phyloP scores from a whole-genome alignment of 1,140 invertebrate species.

The Carcinoscorpius rotundicauda region DNA sequence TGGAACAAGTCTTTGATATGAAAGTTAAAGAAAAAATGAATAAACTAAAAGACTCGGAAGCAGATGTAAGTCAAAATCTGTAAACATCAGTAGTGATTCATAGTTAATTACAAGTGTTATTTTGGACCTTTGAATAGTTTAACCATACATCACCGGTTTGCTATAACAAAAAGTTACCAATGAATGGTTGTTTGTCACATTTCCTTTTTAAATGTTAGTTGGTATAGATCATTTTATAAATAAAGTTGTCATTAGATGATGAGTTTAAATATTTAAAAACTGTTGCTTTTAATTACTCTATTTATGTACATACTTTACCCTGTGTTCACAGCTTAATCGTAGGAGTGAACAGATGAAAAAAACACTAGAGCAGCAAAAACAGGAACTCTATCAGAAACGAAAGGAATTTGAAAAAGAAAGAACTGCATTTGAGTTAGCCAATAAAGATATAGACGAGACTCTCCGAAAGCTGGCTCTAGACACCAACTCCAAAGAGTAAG shows the following conservation, averaged over 20 bases:
- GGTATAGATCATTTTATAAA: too few relatives aligned
- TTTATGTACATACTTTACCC: background rate
- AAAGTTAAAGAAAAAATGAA: constrained; percentile 86
- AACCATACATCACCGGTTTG: too few relatives aligned
- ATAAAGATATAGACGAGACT: constrained; percentile 19
- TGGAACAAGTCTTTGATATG: constrained; percentile 86
- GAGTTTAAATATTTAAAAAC: background rate
- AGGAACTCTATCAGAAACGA: constrained; percentile 80
- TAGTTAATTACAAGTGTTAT: background rate
- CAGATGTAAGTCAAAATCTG: constrained; percentile 49
- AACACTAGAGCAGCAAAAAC: constrained; percentile 69
- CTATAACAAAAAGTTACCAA: too few relatives aligned
- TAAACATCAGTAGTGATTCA: background rate
- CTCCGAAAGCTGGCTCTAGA: constrained; percentile 14
- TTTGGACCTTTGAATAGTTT: too few relatives aligned
- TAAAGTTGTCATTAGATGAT: too few relatives aligned
- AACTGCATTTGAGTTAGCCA: constrained; percentile 22
- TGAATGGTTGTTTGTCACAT: too few relatives aligned
- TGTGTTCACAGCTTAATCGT: constrained; percentile 42
- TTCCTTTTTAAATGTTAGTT: too few relatives aligned
- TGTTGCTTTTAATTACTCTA: background rate
- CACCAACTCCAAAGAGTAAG: constrained; percentile 16
- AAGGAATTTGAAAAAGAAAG: constrained; percentile 76
- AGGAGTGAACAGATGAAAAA: constrained; percentile 55
- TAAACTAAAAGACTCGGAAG: constrained; percentile 82